Conservation (phyloP, 2,113 vertebrate species). For the Actenoides lindsayi region DNA sequence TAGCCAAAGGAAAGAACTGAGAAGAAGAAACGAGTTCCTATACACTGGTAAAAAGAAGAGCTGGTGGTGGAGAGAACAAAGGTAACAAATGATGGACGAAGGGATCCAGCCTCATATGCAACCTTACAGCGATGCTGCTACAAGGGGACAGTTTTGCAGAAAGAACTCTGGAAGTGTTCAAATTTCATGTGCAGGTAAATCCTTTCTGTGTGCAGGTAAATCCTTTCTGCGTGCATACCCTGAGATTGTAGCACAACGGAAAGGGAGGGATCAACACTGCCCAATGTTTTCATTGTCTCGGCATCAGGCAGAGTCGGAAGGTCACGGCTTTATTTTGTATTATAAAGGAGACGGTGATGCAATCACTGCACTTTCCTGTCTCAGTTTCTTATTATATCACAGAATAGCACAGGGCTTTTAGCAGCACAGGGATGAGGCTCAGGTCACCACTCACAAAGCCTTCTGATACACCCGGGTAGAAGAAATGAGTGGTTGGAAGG, state of each 20-base stretch:
- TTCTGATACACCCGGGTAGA: too few relatives aligned
- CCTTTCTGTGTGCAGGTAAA: neutral
- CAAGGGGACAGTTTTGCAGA: neutral
- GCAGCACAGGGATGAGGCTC: neutral
- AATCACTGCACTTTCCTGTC: neutral
- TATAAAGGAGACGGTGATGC: neutral
- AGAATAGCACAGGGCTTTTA: neutral
- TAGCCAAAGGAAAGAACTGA: rapidly evolving
- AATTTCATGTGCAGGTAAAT: too few relatives aligned
- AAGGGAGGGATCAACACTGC: neutral
- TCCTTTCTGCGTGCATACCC: rapidly evolving
- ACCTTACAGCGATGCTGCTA: rapidly evolving
- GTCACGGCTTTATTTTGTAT: neutral
- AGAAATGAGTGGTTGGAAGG: rapidly evolving
- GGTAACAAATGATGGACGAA: neutral
- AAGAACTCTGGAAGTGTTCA: too few relatives aligned
- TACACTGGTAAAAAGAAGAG: neutral
- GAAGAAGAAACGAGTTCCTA: neutral
- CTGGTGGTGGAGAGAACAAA: neutral
- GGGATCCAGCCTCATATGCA: rapidly evolving
- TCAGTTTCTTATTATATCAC: neutral
- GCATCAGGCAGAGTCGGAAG: neutral
- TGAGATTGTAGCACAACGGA: neutral
- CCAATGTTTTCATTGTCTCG: neutral
- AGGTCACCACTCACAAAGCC: neutral